Conservation (phyloP, 2,888 invertebrate species). For the Ferrisia virgata region DNA sequence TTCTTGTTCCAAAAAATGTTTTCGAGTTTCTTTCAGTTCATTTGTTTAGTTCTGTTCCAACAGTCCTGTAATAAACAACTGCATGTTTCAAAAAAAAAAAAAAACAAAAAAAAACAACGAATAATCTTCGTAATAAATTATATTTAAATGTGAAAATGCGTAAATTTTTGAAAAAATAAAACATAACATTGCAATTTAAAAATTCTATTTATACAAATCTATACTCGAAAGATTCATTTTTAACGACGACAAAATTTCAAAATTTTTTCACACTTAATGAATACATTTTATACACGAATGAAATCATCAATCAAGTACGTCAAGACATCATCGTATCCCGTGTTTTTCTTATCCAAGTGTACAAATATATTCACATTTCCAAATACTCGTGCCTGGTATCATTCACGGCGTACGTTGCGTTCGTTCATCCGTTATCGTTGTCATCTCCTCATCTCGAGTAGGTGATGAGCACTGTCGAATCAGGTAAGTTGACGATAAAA, state of each 20-base stretch:
- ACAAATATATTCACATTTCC: neutral
- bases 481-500: too few species aligned
- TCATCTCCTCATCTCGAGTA: too few species aligned
- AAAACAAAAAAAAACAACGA: neutral
- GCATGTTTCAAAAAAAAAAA: neutral
- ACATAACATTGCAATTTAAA: constrained; percentile 16
- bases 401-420: neutral
- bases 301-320: neutral
- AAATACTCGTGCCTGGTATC: neutral
- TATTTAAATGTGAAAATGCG: constrained; percentile 25
- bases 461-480: too few species aligned
- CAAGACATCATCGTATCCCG: neutral
- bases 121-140: neutral
- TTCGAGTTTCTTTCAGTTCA: too few species aligned
- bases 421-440: neutral
- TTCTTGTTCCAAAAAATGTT: too few species aligned
- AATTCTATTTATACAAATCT: constrained; percentile 22
- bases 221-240: neutral
- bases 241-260: constrained; percentile 5
- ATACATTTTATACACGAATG: neutral
- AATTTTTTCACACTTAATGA: neutral
- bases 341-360: neutral
- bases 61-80: too few species aligned
- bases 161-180: constrained; percentile 18
- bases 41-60: too few species aligned